These are phyloP conservation scores for Drosophila takahashii DNA, from an alignment of 1,140 invertebrate genomes.

Conservation along the genomic window DNA sequence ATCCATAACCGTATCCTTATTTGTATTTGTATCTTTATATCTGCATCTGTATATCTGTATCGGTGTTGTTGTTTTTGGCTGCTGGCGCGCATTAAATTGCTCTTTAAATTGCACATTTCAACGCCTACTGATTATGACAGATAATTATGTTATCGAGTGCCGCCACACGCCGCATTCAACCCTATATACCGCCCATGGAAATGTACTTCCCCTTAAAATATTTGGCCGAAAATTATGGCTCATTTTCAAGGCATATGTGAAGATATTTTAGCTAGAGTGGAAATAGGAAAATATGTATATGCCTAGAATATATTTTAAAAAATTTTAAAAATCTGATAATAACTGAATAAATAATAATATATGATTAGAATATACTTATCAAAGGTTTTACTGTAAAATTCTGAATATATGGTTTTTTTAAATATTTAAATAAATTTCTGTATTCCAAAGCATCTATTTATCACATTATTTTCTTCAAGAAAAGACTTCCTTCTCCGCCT, in stretches of 20 bases:
- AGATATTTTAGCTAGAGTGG: neutral
- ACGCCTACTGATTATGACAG: slow-evolving; percentile 83
- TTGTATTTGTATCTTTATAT: slow-evolving; percentile 10
- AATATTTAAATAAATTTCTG: no score
- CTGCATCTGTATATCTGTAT: slow-evolving; percentile 6
- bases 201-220: neutral
- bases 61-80: slow-evolving; percentile 55
- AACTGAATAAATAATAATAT: no score
- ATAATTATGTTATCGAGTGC: slow-evolving; percentile 81
- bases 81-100: slow-evolving; percentile 80
- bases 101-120: slow-evolving; percentile 84
- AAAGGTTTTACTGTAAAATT: no score
- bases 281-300: neutral
- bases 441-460: neutral
- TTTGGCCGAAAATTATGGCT: slow-evolving; percentile 3
- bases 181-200: neutral
- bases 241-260: neutral
- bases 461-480: neutral
- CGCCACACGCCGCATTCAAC: slow-evolving; percentile 60
- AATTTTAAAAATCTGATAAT: neutral
- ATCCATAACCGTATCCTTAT: slow-evolving; percentile 19
- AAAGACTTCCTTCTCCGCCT: neutral
- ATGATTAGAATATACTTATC: no score
- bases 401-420: no score
- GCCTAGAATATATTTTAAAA: neutral